Conservation (phyloP, 2,113 vertebrate species). For the Myiozetetes cayanensis region DNA sequence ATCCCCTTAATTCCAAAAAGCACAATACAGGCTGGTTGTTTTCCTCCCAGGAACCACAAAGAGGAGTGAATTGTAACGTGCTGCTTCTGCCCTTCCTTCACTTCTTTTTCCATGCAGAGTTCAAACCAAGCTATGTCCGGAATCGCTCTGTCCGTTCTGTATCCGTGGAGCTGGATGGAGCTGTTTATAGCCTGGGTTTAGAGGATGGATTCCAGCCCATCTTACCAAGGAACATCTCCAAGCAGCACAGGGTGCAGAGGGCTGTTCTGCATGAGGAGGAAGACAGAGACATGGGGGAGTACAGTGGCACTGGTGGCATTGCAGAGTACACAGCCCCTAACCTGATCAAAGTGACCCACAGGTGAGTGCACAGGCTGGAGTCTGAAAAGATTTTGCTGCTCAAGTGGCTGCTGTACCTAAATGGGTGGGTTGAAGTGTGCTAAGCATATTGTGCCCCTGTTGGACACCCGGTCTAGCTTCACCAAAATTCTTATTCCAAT, state of each 20-base stretch:
- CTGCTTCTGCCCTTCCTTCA: neutral
- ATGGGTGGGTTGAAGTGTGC: neutral
- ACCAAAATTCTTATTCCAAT: neutral
- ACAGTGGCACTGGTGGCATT: conserved; percentile 84
- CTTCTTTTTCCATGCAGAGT: conserved; percentile 67
- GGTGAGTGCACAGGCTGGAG: conserved; percentile 58
- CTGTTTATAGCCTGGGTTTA: conserved; percentile 76
- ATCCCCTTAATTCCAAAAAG: neutral
- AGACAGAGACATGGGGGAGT: conserved; percentile 79
- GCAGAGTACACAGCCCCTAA: conserved; percentile 74
- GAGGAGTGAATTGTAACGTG: neutral
- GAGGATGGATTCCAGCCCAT: conserved; percentile 75
- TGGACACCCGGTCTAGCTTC: neutral
- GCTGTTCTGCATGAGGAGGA: conserved; percentile 60
- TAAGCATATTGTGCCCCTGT: neutral
- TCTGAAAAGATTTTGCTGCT: neutral
- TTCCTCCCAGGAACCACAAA: neutral
- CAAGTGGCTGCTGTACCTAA: neutral
- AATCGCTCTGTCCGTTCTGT: conserved; percentile 86
- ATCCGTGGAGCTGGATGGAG: conserved; percentile 77
- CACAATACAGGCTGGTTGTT: neutral
- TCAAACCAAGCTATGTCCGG: conserved; percentile 76
- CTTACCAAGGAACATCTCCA: conserved; percentile 75
- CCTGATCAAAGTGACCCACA: conserved; percentile 93
- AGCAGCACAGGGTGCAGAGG: conserved; percentile 53